Base-by-base conservation (phyloP, 1,140 invertebrate genomes). In the Eulimnadia texana region DNA sequence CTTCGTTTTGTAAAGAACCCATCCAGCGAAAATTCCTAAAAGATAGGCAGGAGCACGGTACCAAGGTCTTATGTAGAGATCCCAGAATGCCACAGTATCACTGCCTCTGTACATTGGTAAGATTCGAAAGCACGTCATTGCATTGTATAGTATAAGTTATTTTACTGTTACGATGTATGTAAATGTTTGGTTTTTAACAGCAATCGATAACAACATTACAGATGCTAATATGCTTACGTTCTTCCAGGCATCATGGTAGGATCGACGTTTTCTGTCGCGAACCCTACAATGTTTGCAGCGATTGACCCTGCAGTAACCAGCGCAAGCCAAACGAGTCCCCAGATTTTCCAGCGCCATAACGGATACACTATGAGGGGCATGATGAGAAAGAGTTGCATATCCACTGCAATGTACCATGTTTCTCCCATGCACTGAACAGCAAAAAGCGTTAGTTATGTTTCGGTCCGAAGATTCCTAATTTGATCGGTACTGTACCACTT, bases 391-490 rank as follows among this genome's bases (percentile, higher is more conserved):
- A 63, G 27, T 51, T 63, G 61, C 54, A 63, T 58, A 27, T 63
- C 61, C 16, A 50, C 56, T 11, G 61, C 61, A 1, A 63, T n/a
- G 24, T 63, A 63, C 61, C 61, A 63, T 6, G 61, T 63, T 24
- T 58, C 61, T 28, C 27, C 53, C 54, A 63, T 57, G 49, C 61
- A 63, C 61, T 63, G 27, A 27, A 57, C 19, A 54, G 52, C 11
- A 11, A 54, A 54, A 54, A 54, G 13, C 1, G 1, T 2, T 11
- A n/a, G 22, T n/a, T 25, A 20, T 24, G n/a, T 20, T 13, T 3
- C n/a, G 1, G 13, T 28, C 2, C 2, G 29, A 1, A 58, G 11
- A 42, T 3, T 11, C 19, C 16, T 27, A 29, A 10, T 33, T n/a
- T n/a, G n/a, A n/a, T n/a, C n/a, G n/a, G n/a, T 29, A 29, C 0